Percentiles rank a stretch among this genome's conserved stretches.
Conservation (phyloP, 2,797 vertebrate species). For the Eulemur mongoz region DNA sequence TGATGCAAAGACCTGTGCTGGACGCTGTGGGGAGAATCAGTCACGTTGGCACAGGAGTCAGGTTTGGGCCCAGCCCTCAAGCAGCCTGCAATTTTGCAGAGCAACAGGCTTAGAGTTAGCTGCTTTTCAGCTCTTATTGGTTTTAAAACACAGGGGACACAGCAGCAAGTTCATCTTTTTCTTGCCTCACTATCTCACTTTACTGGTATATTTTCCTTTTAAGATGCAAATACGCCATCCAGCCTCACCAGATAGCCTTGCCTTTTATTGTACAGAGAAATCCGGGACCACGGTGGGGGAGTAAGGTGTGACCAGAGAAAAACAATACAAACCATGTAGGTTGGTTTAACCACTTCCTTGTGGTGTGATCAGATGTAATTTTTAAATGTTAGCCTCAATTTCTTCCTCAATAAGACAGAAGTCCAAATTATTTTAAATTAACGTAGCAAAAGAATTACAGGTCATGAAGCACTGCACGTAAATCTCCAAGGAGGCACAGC, state of each 20-base stretch:
- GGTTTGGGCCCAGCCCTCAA: accelerated
- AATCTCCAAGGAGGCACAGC: not conserved
- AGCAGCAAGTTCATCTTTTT: not conserved
- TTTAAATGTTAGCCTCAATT: not conserved
- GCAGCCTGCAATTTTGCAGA: no score
- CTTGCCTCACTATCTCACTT: not conserved
- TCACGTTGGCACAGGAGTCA: accelerated
- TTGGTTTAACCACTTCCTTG: not conserved
- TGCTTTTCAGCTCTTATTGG: not conserved
- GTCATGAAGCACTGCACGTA: not conserved
- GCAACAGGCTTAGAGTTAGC: accelerated
- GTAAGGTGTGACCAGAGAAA: not conserved
- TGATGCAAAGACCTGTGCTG: not conserved
- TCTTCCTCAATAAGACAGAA: not conserved
- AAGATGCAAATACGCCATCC: no score
- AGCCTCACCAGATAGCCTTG: not conserved
- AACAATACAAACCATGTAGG: accelerated
- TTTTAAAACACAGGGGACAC: not conserved
- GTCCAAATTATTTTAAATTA: not conserved
- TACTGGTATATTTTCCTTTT: not conserved
- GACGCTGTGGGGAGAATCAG: accelerated
- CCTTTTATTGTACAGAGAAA: not conserved
- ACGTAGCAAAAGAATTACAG: not conserved
- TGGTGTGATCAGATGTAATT: not conserved
- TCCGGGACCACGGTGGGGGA: accelerated